A percentile compares a stretch with the other conserved stretches of the same genome.
phyloP scores from a whole-genome alignment of 2,797 vertebrate genomes.

The Merluccius polli region DNA sequence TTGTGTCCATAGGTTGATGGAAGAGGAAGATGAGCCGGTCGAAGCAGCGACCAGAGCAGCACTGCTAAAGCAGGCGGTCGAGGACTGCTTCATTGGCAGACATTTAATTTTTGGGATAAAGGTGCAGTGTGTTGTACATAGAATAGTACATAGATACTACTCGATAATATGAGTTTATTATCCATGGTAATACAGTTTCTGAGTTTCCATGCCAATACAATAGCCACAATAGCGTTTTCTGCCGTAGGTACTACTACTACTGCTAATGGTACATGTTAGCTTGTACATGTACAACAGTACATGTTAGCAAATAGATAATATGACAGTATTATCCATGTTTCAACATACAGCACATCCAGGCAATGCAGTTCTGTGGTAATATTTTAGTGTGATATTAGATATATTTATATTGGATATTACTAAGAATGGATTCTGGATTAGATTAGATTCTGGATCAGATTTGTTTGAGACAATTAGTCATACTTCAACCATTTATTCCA shows the following conservation, averaged over 20 bases:
- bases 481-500: background rate
- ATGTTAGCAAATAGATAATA: background rate
- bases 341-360: background rate
- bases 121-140: constrained; percentile 63
- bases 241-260: background rate
- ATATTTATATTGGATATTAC: background rate
- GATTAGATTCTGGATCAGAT: background rate
- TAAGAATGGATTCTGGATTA: background rate
- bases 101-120: constrained; percentile 89
- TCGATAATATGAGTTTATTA: background rate
- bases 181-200: background rate
- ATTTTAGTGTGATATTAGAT: background rate
- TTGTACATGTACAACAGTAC: background rate
- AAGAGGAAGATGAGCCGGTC: constrained; percentile 58
- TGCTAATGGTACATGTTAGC: background rate
- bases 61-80: constrained; percentile 78
- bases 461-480: background rate
- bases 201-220: background rate
- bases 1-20: constrained; percentile 48
- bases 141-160: background rate
- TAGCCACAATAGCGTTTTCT: background rate
- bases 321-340: background rate
- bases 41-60: constrained; percentile 51
- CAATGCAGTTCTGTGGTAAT: background rate
- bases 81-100: constrained; percentile 86